These are phyloP conservation scores for Iselma pallidipennis DNA, from an alignment of 2,888 invertebrate genomes.

Conservation along the genomic window DNA sequence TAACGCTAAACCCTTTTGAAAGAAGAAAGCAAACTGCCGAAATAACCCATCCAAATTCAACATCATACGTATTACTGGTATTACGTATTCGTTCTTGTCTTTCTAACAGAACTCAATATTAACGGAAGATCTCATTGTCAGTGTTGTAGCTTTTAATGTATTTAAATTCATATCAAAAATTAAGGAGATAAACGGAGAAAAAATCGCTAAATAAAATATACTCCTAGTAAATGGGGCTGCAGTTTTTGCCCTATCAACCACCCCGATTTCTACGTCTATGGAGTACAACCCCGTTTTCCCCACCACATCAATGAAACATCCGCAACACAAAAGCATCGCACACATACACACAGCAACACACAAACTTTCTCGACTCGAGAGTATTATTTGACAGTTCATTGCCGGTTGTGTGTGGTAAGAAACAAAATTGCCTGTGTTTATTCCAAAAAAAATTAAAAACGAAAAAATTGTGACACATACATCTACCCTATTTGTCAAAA, in stretches of 20 bases:
- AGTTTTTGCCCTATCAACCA: neutral
- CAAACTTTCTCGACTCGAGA: slow-evolving; percentile 28
- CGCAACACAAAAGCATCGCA: slow-evolving; percentile 28
- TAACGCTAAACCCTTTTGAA: no score
- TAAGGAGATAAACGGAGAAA: no score
- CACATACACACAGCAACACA: slow-evolving; percentile 13
- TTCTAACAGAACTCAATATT: no score
- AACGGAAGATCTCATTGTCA: no score
- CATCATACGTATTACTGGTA: no score
- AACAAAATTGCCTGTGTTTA: slow-evolving; percentile 6
- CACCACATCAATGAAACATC: slow-evolving; percentile 23
- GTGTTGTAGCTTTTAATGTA: no score
- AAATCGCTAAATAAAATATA: no score
- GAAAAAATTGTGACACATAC: neutral
- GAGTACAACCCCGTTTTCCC: slow-evolving; percentile 11
- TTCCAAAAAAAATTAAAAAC: slow-evolving; percentile 5
- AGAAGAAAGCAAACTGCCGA: no score
- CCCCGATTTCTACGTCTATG: slow-evolving; percentile 11
- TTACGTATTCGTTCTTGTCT: no score
- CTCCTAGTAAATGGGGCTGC: neutral
- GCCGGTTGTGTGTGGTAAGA: slow-evolving; percentile 31
- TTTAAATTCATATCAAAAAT: no score
- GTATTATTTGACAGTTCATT: slow-evolving; percentile 31
- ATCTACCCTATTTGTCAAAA: no score
- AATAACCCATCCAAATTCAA: no score